Conservation (phyloP, 2,113 vertebrate genomes). For the Tenrec ecaudatus region DNA sequence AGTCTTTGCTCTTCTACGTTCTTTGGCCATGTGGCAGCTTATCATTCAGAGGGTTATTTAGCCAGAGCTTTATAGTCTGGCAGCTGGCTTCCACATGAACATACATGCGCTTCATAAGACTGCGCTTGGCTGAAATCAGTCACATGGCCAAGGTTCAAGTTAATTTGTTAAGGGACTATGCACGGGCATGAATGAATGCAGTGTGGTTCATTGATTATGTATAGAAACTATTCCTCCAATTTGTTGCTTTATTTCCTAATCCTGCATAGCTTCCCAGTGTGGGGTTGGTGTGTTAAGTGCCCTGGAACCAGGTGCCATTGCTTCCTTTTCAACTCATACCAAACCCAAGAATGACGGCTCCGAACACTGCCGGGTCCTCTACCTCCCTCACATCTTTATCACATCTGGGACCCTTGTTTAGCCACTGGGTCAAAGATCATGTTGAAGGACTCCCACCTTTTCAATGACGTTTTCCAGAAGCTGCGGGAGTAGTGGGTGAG, state of each 20-base stretch:
- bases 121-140: background rate
- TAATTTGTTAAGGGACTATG: background rate
- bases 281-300: background rate
- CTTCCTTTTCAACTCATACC: too few relatives aligned
- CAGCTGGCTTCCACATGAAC: background rate
- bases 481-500: too few relatives aligned
- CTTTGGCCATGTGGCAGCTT: background rate
- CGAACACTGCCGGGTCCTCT: too few relatives aligned
- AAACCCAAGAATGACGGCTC: too few relatives aligned
- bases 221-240: background rate
- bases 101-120: background rate
- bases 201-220: background rate
- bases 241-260: background rate
- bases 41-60: background rate
- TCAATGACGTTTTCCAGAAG: too few relatives aligned
- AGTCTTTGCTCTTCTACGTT: background rate
- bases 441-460: too few relatives aligned
- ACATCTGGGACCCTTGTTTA: too few relatives aligned
- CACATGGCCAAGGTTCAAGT: background rate
- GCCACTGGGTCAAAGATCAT: too few relatives aligned
- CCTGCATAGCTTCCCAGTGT: background rate
- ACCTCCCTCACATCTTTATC: too few relatives aligned
- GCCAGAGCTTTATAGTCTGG: background rate
- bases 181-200: background rate
- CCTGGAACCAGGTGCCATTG: too few relatives aligned